Evolutionary conservation across 2,888 invertebrate genomes (phyloP).

Genomic region (Perdita meconis): DNA sequence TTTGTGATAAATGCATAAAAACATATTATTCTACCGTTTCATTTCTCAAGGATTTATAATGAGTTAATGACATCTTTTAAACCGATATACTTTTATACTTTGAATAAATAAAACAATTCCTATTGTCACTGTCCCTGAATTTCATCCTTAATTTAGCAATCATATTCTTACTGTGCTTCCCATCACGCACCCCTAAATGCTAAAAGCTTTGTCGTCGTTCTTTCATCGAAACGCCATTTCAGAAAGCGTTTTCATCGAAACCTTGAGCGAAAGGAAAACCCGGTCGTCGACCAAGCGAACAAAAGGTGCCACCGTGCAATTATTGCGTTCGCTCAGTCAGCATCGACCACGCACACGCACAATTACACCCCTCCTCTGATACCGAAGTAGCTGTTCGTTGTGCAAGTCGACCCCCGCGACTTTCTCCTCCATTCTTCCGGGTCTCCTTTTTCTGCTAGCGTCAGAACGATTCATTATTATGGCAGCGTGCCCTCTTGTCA

Average conservation of each 20-base stretch:
- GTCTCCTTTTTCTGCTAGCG: constrained; percentile 20
- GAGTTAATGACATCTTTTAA: no score
- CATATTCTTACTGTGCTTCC: no score
- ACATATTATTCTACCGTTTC: no score
- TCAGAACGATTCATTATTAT: constrained; percentile 76
- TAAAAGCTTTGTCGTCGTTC: background rate
- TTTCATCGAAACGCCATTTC: background rate
- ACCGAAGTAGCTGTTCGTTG: constrained; percentile 7
- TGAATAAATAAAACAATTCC: no score
- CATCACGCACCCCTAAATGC: no score
- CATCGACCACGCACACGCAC: constrained; percentile 39
- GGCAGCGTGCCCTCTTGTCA: constrained; percentile 72
- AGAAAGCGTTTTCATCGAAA: background rate
- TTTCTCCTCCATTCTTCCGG: constrained; percentile 18
- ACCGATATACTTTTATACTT: no score
- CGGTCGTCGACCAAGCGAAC: background rate
- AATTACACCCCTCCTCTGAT: constrained; percentile 29
- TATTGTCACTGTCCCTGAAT: no score
- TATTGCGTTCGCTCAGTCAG: constrained; percentile 22
- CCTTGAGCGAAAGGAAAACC: background rate
- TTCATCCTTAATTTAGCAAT: background rate
- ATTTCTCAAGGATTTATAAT: no score
- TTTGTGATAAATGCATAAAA: no score
- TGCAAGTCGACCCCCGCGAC: constrained; percentile 1
- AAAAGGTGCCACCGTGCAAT: constrained; percentile 31